phyloP scores from a whole-genome alignment of 2,113 vertebrate genomes.

The Sceloporus tristichus region DNA sequence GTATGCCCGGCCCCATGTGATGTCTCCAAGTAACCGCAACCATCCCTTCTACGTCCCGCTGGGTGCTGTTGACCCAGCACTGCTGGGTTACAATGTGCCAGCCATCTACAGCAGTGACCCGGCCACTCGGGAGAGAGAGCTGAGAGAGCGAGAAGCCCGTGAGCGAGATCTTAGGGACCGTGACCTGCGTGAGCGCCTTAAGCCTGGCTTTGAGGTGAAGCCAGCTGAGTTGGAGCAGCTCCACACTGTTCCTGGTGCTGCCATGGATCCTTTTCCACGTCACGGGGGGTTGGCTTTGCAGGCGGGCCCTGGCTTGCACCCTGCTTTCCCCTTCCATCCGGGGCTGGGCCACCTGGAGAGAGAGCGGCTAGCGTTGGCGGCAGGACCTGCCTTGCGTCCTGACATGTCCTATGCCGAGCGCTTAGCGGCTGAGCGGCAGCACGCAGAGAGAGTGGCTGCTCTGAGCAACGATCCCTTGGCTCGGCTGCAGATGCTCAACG shows the following conservation, averaged over 20 bases:
- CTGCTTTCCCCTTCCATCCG: slow-evolving; percentile 82
- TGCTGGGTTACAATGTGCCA: slow-evolving; percentile 84
- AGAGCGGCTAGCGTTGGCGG: slow-evolving; percentile 81
- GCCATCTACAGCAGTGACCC: slow-evolving; percentile 84
- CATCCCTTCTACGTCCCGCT: slow-evolving; percentile 84
- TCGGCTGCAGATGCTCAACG: slow-evolving; percentile 97
- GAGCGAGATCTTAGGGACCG: slow-evolving; percentile 83
- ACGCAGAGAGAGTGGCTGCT: slow-evolving; percentile 85
- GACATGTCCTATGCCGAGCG: slow-evolving; percentile 81
- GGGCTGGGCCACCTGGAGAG: slow-evolving; percentile 80
- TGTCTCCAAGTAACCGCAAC: slow-evolving; percentile 90
- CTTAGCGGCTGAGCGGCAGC: slow-evolving; percentile 83
- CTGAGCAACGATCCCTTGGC: slow-evolving; percentile 90
- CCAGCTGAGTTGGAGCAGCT: slow-evolving; percentile 82
- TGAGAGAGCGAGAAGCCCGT: slow-evolving; percentile 80
- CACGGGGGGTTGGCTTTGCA: slow-evolving; percentile 82
- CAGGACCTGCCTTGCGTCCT: slow-evolving; percentile 79
- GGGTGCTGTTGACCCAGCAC: slow-evolving; percentile 79
- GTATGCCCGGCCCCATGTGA: slow-evolving; percentile 96
- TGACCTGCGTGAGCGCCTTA: slow-evolving; percentile 92
- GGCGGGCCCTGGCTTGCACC: slow-evolving; percentile 83
- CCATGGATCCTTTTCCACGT: slow-evolving; percentile 81
- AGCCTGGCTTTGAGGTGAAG: slow-evolving; percentile 93
- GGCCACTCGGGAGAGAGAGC: slow-evolving; percentile 79
- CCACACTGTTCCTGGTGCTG: slow-evolving; percentile 80